Base-by-base conservation (phyloP, 2,797 vertebrate genomes). In the Thripadectes ignobilis region DNA sequence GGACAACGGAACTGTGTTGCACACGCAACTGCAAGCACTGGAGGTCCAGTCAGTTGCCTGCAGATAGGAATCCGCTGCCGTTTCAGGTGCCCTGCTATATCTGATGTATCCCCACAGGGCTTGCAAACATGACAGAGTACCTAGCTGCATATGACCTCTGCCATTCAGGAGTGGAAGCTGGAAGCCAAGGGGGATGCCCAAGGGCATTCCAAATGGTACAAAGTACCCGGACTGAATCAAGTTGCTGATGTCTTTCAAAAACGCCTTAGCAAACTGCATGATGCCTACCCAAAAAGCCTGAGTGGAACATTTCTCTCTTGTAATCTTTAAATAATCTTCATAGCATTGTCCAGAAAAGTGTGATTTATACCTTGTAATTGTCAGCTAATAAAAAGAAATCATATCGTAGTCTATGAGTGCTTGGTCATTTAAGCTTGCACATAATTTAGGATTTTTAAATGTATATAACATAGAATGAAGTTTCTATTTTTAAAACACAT, bases 381-480 rank as follows among this genome's bases (percentile, higher is more conserved):
- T 87, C 77, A 68, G n/a, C 48, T 36, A 39, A 92, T 75, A 72
- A 55, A 90, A 46, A 67, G 38, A 72, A n/a, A 89, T 22, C 48
- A 41, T 23, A 72, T 12, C 73, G 78, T 86, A 48, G 5, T 49
- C 43, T 85, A 73, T 34, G 32, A 84, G 75, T 87, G 74, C 38
- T 62, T 88, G 52, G 48, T 67, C 61, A 85, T 88, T 51, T 46
- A 95, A 75, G 13, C 5, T 72, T 66, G 51, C 8, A 38, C 5
- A 76, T 39, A 88, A 92, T 45, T 95, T 68, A 84, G 61, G 51
- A n/a, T 65, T 89, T 91, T 91, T 89, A 93, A 95, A 96, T 51
- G 45, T 24, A 82, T 57, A 95, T 59, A 78, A 89, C 43, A 54
- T 51, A 74, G n/a, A 92, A 78, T 27, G 72, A 88, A 32, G 20